A percentile compares a stretch with the other conserved stretches of the same genome.
Evolutionary conservation across 30 jellyfish, hydroid and myxozoan species (phyloP).

Genomic region (Hydractinia echinata): DNA sequence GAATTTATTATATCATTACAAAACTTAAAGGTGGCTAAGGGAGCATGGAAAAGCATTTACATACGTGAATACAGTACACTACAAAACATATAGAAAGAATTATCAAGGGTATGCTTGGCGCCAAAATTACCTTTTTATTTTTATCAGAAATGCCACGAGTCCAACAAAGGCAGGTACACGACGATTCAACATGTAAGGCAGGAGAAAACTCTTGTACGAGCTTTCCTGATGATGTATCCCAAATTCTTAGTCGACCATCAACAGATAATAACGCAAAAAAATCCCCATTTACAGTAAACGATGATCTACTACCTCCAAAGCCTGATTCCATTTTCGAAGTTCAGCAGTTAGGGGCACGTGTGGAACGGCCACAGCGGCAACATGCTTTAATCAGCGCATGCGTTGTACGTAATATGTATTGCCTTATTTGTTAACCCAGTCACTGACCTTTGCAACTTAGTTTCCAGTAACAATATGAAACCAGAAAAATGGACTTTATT

Average conservation of each 20-base stretch:
- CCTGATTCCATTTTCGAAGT: background rate
- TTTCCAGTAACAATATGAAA: too few species aligned
- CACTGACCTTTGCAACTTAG: too few species aligned
- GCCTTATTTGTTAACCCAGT: background rate
- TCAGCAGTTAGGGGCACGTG: background rate
- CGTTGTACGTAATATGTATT: background rate
- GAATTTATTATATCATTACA: too few species aligned
- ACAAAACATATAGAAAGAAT: too few species aligned
- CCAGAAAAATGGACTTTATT: too few species aligned
- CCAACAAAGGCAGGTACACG: slow-evolving; percentile 42
- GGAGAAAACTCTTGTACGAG: slow-evolving; percentile 27
- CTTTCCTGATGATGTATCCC: slow-evolving; percentile 38
- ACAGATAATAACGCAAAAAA: slow-evolving; percentile 31
- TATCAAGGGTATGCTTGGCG: too few species aligned
- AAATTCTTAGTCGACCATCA: slow-evolving; percentile 34
- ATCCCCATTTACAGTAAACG: slow-evolving; percentile 17
- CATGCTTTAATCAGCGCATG: slow-evolving; percentile 17
- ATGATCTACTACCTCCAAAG: background rate
- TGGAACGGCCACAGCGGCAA: slow-evolving; percentile 6
- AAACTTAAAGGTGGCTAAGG: too few species aligned
- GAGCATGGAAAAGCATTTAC: too few species aligned
- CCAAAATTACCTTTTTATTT: too few species aligned
- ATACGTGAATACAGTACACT: too few species aligned
- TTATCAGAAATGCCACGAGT: background rate
- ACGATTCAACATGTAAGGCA: slow-evolving; percentile 20